Evolutionary conservation across 2,888 invertebrate species (phyloP).

Genomic region (Sarcophaga rosellei): DNA sequence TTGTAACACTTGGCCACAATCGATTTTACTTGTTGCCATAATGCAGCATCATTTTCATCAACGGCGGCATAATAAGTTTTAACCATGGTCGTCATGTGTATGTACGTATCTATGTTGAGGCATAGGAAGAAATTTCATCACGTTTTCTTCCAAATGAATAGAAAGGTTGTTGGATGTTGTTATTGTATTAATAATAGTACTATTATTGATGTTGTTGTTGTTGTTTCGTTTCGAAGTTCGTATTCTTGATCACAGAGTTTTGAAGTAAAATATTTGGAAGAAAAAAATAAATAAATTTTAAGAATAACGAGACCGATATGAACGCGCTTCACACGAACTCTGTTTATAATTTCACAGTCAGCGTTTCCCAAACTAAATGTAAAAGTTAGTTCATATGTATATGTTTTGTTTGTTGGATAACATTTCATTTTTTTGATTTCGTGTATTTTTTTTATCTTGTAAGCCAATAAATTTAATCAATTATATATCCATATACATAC

Average conservation of each 20-base stretch:
- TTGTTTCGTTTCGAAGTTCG: conserved; percentile 19
- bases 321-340: conserved; percentile 63
- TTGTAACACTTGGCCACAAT: conserved; percentile 61
- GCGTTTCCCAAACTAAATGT: conserved; percentile 17
- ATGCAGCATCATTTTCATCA: conserved; percentile 40
- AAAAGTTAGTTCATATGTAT: not conserved
- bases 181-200: conserved; percentile 17
- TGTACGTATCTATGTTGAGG: not conserved
- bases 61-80: conserved; percentile 34
- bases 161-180: conserved; percentile 57
- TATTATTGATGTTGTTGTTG: conserved; percentile 18
- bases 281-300: not conserved
- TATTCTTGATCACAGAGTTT: conserved; percentile 48
- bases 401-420: too few relatives aligned
- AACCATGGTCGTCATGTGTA: conserved; percentile 4
- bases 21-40: conserved; percentile 17
- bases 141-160: conserved; percentile 61
- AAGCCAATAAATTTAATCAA: too few relatives aligned
- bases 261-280: conserved; percentile 6
- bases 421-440: too few relatives aligned
- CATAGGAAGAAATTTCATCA: conserved; percentile 65
- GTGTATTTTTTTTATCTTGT: too few relatives aligned
- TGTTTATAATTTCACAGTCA: conserved; percentile 9
- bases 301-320: conserved; percentile 48
- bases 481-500: too few relatives aligned